Evolutionary conservation across 2,113 vertebrate species (phyloP).

Genomic region (Delphinus delphis): DNA sequence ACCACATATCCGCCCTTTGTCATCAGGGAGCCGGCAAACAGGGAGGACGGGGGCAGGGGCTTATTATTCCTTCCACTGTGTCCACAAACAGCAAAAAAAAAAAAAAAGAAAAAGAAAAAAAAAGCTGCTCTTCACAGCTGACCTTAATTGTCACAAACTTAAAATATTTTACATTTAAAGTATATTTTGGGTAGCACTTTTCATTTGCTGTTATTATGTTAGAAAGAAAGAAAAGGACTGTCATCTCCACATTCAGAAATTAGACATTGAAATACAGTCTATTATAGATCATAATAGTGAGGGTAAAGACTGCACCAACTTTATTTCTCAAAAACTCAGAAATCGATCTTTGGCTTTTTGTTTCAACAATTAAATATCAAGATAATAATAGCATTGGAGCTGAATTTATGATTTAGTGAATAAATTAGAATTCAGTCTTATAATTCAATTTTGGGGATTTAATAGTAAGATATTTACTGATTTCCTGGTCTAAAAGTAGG

Average conservation of each 20-base stretch:
- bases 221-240: background rate
- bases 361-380: constrained; percentile 15
- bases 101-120: too few species aligned
- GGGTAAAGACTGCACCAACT: background rate
- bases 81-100: background rate
- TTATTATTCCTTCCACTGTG: background rate
- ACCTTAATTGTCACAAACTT: background rate
- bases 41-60: background rate
- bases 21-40: background rate
- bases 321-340: constrained; percentile 30
- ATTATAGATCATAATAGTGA: background rate
- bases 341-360: background rate
- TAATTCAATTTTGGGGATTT: background rate
- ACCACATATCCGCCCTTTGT: constrained; percentile 8
- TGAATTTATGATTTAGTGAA: constrained; percentile 2
- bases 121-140: background rate
- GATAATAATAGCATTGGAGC: background rate
- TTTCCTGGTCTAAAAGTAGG: background rate
- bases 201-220: background rate
- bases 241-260: constrained; percentile 22
- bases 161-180: constrained; percentile 21
- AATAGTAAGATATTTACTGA: background rate
- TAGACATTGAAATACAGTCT: background rate
- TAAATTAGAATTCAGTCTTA: background rate
- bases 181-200: background rate